Conservation (phyloP, 1,140 invertebrate species). For the Ylistrum balloti region DNA sequence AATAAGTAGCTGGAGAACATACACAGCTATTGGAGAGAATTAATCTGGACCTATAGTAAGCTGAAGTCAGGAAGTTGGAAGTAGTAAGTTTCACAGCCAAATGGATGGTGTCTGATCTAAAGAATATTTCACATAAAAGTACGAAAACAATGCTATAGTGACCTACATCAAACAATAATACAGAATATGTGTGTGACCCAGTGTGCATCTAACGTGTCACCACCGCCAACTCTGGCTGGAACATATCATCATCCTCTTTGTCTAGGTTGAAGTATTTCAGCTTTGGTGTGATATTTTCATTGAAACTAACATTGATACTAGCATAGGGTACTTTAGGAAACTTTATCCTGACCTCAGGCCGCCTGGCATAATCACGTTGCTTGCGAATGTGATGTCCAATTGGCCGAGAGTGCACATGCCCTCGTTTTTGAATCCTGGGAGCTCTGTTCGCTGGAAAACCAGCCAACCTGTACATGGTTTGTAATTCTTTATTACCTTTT, state of each 20-base stretch:
- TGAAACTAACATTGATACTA: constrained; percentile 72
- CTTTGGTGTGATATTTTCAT: constrained; percentile 68
- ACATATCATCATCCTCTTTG: constrained; percentile 66
- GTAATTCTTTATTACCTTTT: constrained; percentile 75
- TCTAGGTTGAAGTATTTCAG: constrained; percentile 72
- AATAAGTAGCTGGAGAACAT: too few relatives aligned
- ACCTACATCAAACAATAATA: too few relatives aligned
- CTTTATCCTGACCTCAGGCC: constrained; percentile 67
- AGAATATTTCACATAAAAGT: too few relatives aligned
- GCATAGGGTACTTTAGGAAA: constrained; percentile 75
- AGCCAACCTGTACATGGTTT: constrained; percentile 65
- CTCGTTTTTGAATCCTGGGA: constrained; percentile 59
- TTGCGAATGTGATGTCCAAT: constrained; percentile 55
- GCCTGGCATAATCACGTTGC: constrained; percentile 56
- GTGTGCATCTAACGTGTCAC: constrained; percentile 19
- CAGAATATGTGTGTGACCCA: background rate
- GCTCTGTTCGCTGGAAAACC: constrained; percentile 66
- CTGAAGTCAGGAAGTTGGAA: too few relatives aligned
- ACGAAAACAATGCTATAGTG: too few relatives aligned
- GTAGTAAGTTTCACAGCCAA: too few relatives aligned
- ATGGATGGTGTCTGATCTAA: too few relatives aligned
- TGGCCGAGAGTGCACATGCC: constrained; percentile 62
- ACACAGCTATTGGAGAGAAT: too few relatives aligned
- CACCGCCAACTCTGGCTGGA: constrained; percentile 48
- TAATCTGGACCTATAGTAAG: too few relatives aligned